Evolutionary conservation across 92 coral and sea anemone species (phyloP), one percentile per base, ranked within the genome.

Genomic region (Ricordea florida): DNA sequence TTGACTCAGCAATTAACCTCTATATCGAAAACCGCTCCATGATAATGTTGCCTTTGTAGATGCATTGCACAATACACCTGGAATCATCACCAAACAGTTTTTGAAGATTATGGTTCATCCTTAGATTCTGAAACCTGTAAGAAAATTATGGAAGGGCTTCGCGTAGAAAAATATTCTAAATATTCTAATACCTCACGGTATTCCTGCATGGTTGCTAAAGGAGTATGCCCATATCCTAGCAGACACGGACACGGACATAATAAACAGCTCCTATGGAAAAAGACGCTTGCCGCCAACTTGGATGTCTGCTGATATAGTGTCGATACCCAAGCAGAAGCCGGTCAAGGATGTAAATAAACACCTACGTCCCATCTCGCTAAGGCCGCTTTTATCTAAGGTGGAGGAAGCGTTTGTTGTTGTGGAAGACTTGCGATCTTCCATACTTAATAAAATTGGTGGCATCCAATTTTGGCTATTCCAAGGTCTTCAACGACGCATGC

Each of bases 261-360:
- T 83, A 10, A 74, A 74, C 63, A 11, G 41, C 76, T 81, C 80
- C 8, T 81, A 20, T 35, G 18, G 62, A 28, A 65, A 81, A 49
- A 49, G 82, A 3, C 42, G 81, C 15, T 61, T 81, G 15, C 87
- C 87, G 4, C 49, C 50, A 5, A 23, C 66, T 16, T 79, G 82
- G 87, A 73, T 72, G 38, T 15, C 38, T 10, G 82, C 87, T 15
- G 81, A 81, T 63, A 27, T 63, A 9, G 59, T 62, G 7, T 82
- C 87, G 10, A 21, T 81, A 3, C 76, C 87, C 10, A 81, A 72
- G 62, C 81, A 81, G 36, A 81, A 30, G 47, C 81, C 87, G 20
- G 29, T 81, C 2, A 42, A 70, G 26, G 81, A 81, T 43, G 57
- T 81, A 11, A 81, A 81, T 38, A 81, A 72, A 28, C 81, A 81